Percentiles rank a stretch among this genome's conserved stretches.
Conservation (phyloP, 2,888 invertebrate species). For the Drosophila suboccidentalis region DNA sequence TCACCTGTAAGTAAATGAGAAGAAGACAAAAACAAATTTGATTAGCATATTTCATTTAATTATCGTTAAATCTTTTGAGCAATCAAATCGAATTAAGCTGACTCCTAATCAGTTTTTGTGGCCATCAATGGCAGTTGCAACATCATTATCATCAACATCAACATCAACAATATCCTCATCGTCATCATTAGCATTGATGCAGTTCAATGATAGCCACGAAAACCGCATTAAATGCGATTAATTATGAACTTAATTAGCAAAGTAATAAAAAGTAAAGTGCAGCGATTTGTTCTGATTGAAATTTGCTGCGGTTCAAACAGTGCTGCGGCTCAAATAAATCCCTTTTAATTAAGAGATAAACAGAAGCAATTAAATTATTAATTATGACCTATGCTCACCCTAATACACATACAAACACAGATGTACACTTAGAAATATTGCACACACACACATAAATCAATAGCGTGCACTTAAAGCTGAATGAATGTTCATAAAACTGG, state of each 20-base stretch:
- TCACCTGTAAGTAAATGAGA: conserved; percentile 78
- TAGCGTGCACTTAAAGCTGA: conserved; percentile 67
- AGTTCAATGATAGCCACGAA: conserved; percentile 43
- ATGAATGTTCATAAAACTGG: conserved; percentile 55
- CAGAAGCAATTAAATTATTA: conserved; percentile 84
- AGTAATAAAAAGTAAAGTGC: conserved; percentile 76
- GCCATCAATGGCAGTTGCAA: conserved; percentile 32
- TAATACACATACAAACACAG: conserved; percentile 20
- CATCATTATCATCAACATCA: conserved; percentile 25
- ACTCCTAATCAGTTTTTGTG: conserved; percentile 72
- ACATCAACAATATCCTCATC: conserved; percentile 12
- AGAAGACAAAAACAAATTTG: conserved; percentile 40
- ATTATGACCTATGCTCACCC: conserved; percentile 63
- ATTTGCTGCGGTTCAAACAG: conserved; percentile 41
- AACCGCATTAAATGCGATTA: conserved; percentile 70
- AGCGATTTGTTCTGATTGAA: conserved; percentile 59
- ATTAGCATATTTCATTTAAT: conserved; percentile 55
- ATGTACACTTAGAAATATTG: conserved; percentile 15
- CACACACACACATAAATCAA: conserved; percentile 54
- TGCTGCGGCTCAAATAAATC: conserved; percentile 72
- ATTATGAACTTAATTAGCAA: conserved; percentile 79
- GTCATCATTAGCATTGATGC: conserved; percentile 34
- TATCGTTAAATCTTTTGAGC: conserved; percentile 70
- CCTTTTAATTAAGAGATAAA: conserved; percentile 84
- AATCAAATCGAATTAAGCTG: conserved; percentile 76